A percentile compares a stretch with the other conserved stretches of the same genome.
These are phyloP conservation scores for Falco naumanni DNA, from an alignment of 2,797 vertebrate genomes.

Conservation along the genomic window DNA sequence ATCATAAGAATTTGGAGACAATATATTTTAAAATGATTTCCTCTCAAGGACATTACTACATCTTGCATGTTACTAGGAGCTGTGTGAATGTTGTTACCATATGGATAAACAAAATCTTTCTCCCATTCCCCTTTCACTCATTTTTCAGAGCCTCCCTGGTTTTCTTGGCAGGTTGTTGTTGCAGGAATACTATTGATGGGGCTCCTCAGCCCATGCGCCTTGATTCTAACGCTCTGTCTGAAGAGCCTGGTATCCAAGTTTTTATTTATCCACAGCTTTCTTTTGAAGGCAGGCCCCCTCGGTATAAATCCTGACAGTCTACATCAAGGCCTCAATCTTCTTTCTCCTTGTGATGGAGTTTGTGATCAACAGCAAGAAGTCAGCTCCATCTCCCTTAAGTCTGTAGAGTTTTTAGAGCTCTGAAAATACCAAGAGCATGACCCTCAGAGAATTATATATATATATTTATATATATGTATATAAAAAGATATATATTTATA, in stretches of 20 bases:
- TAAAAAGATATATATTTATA: neutral
- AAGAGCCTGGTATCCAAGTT: neutral
- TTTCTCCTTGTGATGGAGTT: conserved; percentile 51
- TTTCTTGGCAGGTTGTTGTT: conserved; percentile 41
- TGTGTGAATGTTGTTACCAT: conserved; percentile 21
- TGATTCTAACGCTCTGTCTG: conserved; percentile 10
- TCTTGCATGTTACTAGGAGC: conserved; percentile 6
- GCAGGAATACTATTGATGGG: conserved; percentile 42
- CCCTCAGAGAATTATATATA: conserved; percentile 29
- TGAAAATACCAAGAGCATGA: conserved; percentile 73
- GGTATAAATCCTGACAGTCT: conserved; percentile 67
- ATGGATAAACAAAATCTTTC: conserved; percentile 44
- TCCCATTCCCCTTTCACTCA: conserved; percentile 1
- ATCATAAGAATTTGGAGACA: conserved; percentile 35
- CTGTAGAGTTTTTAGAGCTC: conserved; percentile 70
- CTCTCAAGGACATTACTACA: conserved; percentile 20
- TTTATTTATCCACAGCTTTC: conserved; percentile 50
- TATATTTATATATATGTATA: neutral
- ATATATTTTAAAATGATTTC: conserved; percentile 50
- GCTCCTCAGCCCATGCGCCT: conserved; percentile 24
- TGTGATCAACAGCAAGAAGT: conserved; percentile 67
- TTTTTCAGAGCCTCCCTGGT: conserved; percentile 38
- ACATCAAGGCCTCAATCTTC: conserved; percentile 55
- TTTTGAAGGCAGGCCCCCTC: conserved; percentile 36
- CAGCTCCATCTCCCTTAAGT: conserved; percentile 59